Percentiles rank a stretch among this genome's conserved stretches.
Conservation (phyloP, 2,113 vertebrate genomes). For the Leptocoma aspasia region DNA sequence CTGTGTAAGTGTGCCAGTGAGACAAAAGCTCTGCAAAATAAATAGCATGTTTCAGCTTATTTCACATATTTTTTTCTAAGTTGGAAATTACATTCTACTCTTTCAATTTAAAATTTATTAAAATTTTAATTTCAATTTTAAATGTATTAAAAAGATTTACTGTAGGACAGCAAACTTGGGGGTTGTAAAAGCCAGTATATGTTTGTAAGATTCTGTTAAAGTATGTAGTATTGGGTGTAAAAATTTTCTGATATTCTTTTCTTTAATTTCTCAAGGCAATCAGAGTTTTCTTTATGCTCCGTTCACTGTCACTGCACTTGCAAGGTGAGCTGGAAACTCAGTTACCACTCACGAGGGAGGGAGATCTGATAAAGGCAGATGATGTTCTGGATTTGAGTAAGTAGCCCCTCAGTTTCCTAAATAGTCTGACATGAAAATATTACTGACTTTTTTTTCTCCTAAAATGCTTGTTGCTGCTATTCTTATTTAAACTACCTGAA, state of each 20-base stretch:
- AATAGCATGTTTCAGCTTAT: background rate
- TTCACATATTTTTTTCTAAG: background rate
- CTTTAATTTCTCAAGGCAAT: conserved; percentile 81
- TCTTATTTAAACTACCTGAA: background rate
- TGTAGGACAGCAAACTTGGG: background rate
- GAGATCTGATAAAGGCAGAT: conserved; percentile 94
- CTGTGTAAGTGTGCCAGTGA: background rate
- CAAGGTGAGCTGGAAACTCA: conserved; percentile 89
- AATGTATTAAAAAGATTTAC: background rate
- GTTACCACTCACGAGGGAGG: conserved; percentile 90
- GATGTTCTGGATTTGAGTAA: conserved; percentile 98
- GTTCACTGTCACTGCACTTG: conserved; percentile 88
- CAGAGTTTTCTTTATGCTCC: conserved; percentile 95
- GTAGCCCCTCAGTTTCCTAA: conserved; percentile 42
- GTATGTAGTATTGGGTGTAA: background rate
- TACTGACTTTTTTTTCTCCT: background rate
- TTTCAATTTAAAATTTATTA: background rate
- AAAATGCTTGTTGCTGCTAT: background rate
- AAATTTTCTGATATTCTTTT: background rate
- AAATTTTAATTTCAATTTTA: background rate
- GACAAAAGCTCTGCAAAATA: background rate
- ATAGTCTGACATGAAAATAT: background rate
- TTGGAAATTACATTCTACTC: background rate
- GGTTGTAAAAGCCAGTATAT: background rate
- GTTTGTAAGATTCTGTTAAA: background rate